Evolutionary conservation across 1,140 invertebrate genomes (phyloP), one percentile per base, ranked within the genome.

Genomic region (Halesus radiatus): DNA sequence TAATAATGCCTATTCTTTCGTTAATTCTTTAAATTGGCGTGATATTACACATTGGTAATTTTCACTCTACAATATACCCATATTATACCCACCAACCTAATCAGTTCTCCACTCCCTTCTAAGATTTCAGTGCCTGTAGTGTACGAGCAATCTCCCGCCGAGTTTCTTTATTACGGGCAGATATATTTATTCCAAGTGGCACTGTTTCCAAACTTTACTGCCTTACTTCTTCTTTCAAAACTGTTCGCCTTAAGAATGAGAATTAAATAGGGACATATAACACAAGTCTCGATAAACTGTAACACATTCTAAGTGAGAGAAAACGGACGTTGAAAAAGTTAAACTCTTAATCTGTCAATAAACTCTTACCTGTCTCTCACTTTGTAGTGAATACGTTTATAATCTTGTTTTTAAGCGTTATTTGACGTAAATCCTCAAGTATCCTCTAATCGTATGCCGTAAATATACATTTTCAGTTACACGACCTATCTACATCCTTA

Each of bases 171-270:
- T 76, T 76, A 76, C 74, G 60, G 22, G 29, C 37, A 76, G 64
- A 76, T 76, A 64, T 76, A 64, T 76, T 76, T 76, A 76, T 76
- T 76, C 64, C 60, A 64, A 76, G 68, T 72, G 68, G 68, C 45
- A 50, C 45, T 53, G 68, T 53, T 72, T 72, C 22, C 45, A 53
- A 50, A 72, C 45, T 72, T 72, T 72, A 72, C 68, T 23, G 26
- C 45, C 50, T 72, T 72, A 45, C 37, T 45, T 16, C 45, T 72
- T 20, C 68, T 72, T 72, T 18, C 20, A n/a, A 23, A 72, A 72
- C 68, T 72, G 68, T 72, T 72, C 68, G 0, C 68, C 53, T 72
- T 53, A 72, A 72, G 68, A 50, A 72, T 72, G 45, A 50, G 68
- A 53, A 72, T 72, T 72, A 72, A 54, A 72, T 54, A 72, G 52